Conservation (phyloP, 2,113 vertebrate species). For the Spizaetus ornatus region DNA sequence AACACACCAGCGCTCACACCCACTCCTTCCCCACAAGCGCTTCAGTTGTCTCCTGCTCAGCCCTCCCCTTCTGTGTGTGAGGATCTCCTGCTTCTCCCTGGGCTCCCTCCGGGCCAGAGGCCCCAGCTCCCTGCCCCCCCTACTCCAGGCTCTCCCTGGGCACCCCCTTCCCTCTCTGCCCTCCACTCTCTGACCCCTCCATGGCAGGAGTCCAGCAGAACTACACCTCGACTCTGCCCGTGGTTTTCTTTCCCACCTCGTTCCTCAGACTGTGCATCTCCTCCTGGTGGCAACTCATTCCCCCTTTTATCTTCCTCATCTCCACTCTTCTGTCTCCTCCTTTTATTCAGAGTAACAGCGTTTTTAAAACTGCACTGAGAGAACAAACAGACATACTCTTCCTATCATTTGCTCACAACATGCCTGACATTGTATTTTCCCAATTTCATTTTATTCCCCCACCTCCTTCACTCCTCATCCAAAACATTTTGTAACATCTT, state of each 20-base stretch:
- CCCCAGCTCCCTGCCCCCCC: not conserved
- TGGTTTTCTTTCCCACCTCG: not conserved
- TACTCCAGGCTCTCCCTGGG: not conserved
- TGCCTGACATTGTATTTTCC: not conserved
- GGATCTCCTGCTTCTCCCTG: not conserved
- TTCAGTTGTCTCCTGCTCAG: rapidly evolving
- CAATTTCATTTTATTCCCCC: not conserved
- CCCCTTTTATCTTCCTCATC: not conserved
- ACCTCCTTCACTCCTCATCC: not conserved
- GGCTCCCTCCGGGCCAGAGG: rapidly evolving
- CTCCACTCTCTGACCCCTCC: not conserved
- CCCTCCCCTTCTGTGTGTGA: rapidly evolving
- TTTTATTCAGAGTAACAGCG: not conserved
- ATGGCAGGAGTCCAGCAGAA: not conserved
- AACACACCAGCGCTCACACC: rapidly evolving
- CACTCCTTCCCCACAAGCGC: not conserved
- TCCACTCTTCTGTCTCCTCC: not conserved
- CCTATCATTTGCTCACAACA: not conserved
- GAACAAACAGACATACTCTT: not conserved
- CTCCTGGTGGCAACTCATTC: not conserved
- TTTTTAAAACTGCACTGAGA: not conserved
- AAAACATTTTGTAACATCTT: not conserved
- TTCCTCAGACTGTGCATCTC: not conserved
- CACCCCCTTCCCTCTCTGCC: not conserved
- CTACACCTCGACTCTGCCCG: not conserved